Evolutionary conservation across 2,113 vertebrate genomes (phyloP), one percentile per base, ranked within the genome.

Genomic region (Bostrychus sinensis): DNA sequence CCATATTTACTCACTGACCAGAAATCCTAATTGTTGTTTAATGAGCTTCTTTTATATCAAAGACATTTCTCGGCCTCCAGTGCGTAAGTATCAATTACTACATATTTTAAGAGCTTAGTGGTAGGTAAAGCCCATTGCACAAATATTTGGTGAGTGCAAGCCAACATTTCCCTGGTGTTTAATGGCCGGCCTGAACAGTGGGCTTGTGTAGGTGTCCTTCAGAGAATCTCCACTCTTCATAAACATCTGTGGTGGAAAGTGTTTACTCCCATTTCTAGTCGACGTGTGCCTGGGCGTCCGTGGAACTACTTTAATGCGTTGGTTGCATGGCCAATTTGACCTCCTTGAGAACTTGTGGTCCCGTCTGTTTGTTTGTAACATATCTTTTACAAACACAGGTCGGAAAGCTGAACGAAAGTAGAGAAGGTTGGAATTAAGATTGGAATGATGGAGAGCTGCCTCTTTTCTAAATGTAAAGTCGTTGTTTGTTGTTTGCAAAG

Each of bases 251-350:
- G 87, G 86, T 62, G 69, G 68, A 36, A 68, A 51, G 73, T 91
- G 84, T 92, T 91, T 91, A 85, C 86, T 78, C 38, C 68, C 63
- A 65, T 82, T 78, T 75, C 72, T 69, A 60, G 81, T 58, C 64
- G 78, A 78, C 78, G 66, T 76, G 77, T 76, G 65, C 77, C 53
- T 50, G 41, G 66, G 71, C 72, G 26, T 87, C 84, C 85, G 66
- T 48, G 43, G 80, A 79, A 76, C 67, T 66, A 66, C 73, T 83
- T 77, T 77, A 84, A 87, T 83, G 81, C 71, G 72, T 65, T 13
- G 89, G 85, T 89, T 89, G 82, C 86, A 88, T 20, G 85, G 89
- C 70, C 85, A 85, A 85, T 91, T 90, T 88, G 81, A 88, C 81
- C 82, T 80, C 57, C 78, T 78, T 62, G 80, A 89, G 87, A 83